Percentiles rank a stretch among this genome's conserved stretches.
phyloP scores from a whole-genome alignment of 2,113 vertebrate species.

The Ammospiza nelsoni region DNA sequence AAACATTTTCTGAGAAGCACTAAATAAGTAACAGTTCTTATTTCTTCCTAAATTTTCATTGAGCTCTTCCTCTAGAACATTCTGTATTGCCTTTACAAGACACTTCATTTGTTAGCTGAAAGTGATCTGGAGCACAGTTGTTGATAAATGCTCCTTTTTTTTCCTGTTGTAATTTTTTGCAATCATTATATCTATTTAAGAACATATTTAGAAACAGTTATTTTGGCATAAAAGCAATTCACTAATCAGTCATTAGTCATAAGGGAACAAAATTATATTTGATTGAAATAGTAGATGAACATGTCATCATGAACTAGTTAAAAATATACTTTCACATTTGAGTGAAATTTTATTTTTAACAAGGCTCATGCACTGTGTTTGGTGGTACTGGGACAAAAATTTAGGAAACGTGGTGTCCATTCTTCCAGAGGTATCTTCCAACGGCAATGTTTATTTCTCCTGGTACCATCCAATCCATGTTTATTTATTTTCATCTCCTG shows the following conservation, averaged over 20 bases:
- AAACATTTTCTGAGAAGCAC: not conserved
- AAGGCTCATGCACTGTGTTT: not conserved
- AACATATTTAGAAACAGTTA: slow-evolving; percentile 47
- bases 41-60: not conserved
- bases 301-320: not conserved
- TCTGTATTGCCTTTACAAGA: not conserved
- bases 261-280: slow-evolving; percentile 27
- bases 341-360: not conserved
- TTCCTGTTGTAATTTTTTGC: slow-evolving; percentile 4
- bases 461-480: not conserved
- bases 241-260: slow-evolving; percentile 52
- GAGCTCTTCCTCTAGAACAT: slow-evolving; percentile 20
- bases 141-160: not conserved
- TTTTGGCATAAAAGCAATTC: slow-evolving; percentile 54
- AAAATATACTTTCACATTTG: slow-evolving; percentile 27
- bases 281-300: slow-evolving; percentile 46
- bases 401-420: not conserved
- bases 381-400: not conserved
- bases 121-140: not conserved
- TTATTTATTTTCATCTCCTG: not conserved
- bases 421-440: not conserved
- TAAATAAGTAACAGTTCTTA: not conserved
- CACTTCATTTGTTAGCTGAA: not conserved
- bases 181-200: slow-evolving; percentile 37
- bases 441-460: not conserved